phyloP scores from a whole-genome alignment of 1,140 invertebrate genomes.

The Listronotus bonariensis region DNA sequence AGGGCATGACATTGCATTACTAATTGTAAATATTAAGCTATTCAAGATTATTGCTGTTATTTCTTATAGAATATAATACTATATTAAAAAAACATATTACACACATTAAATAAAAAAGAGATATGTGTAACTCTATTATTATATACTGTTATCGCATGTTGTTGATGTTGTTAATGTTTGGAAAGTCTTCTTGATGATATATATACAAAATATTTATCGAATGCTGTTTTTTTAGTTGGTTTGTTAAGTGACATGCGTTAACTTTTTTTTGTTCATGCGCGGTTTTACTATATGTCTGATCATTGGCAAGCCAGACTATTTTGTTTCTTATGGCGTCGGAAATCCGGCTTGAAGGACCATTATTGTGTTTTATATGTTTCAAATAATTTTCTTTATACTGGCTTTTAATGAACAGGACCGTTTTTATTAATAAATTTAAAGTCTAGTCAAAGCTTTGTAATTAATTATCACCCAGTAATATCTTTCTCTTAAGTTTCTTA shows the following conservation, averaged over 20 bases:
- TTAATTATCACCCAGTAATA: background rate
- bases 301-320: background rate
- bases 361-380: too few species aligned
- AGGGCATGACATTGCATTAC: slow-evolving; percentile 17
- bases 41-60: slow-evolving; percentile 46
- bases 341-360: too few species aligned
- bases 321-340: too few species aligned
- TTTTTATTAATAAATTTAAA: slow-evolving; percentile 5
- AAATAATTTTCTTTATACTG: background rate
- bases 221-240: slow-evolving; percentile 17
- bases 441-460: slow-evolving; percentile 25
- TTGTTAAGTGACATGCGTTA: slow-evolving; percentile 27
- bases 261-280: slow-evolving; percentile 7
- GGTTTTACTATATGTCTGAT: slow-evolving; percentile 14
- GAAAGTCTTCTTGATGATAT: slow-evolving; percentile 26
- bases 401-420: background rate
- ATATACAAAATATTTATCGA: slow-evolving; percentile 16
- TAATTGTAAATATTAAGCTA: slow-evolving; percentile 24
- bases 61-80: slow-evolving; percentile 47
- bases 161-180: slow-evolving; percentile 57
- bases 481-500: slow-evolving; percentile 9
- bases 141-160: slow-evolving; percentile 57
- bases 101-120: slow-evolving; percentile 42
- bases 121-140: slow-evolving; percentile 52
- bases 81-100: slow-evolving; percentile 42